Conservation (phyloP, 2,888 invertebrate genomes). For the Campopleginae sp. region DNA sequence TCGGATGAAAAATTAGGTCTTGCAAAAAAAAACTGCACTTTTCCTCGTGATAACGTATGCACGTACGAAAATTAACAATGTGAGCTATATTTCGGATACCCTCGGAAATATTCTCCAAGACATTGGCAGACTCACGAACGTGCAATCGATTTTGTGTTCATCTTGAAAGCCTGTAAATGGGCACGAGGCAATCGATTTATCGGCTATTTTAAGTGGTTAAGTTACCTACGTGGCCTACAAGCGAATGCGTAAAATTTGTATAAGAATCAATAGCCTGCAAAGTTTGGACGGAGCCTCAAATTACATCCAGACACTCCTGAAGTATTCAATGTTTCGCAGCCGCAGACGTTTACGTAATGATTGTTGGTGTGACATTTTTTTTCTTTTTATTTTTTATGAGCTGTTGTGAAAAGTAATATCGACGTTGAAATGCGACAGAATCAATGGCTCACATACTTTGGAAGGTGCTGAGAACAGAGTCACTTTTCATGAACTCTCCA, state of each 20-base stretch:
- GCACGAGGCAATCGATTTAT: constrained; percentile 3
- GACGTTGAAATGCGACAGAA: background rate
- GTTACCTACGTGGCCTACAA: constrained; percentile 13
- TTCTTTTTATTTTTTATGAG: background rate
- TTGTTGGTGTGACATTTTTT: background rate
- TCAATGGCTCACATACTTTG: background rate
- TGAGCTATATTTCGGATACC: background rate
- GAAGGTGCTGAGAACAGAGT: too few relatives aligned
- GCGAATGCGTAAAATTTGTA: constrained; percentile 19
- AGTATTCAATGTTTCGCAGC: background rate
- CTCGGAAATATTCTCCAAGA: background rate
- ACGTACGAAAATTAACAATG: background rate
- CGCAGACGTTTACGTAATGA: background rate
- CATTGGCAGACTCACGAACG: background rate
- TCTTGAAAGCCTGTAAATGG: background rate
- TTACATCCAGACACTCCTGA: background rate
- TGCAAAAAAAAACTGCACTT: background rate
- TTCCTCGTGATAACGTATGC: background rate
- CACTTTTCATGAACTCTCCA: too few relatives aligned
- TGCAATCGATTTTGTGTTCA: constrained; percentile 3
- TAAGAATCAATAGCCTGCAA: constrained; percentile 16
- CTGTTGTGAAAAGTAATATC: background rate
- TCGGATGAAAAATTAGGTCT: background rate
- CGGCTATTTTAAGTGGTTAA: background rate
- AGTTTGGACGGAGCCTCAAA: background rate